Conservation (phyloP, 2,797 vertebrate genomes). For the Pseudochromis fuscus region DNA sequence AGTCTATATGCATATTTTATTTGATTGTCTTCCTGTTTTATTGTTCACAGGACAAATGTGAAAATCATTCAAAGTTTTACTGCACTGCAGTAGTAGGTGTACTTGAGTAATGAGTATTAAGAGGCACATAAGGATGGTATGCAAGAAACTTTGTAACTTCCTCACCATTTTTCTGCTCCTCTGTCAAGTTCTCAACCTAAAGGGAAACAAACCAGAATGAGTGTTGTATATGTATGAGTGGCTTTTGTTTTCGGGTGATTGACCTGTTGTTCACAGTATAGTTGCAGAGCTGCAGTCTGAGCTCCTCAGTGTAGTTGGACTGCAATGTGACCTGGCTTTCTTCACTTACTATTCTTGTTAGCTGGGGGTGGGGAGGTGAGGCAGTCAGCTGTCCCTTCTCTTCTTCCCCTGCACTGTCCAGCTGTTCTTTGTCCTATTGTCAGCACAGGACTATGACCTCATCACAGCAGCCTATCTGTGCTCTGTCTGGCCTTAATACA, state of each 20-base stretch:
- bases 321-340: conserved; percentile 53
- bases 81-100: neutral
- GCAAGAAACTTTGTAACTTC: neutral
- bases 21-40: neutral
- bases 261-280: neutral
- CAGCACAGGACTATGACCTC: conserved; percentile 43
- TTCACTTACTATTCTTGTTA: conserved; percentile 68
- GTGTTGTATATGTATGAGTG: neutral
- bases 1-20: neutral
- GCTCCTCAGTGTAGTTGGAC: conserved; percentile 24
- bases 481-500: neutral
- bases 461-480: conserved; percentile 9
- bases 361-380: neutral
- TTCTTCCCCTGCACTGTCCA: conserved; percentile 48
- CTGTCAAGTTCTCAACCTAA: conserved; percentile 88
- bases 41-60: neutral
- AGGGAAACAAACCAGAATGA: conserved; percentile 10
- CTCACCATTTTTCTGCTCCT: conserved; percentile 89
- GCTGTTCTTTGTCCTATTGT: conserved; percentile 71
- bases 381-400: conserved; percentile 57
- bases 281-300: conserved; percentile 2
- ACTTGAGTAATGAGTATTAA: neutral
- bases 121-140: neutral
- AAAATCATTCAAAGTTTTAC: neutral
- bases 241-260: neutral